Evolutionary conservation across 2,888 invertebrate species (phyloP), one percentile per base, ranked within the genome.

Genomic region (Nomada ferruginata): DNA sequence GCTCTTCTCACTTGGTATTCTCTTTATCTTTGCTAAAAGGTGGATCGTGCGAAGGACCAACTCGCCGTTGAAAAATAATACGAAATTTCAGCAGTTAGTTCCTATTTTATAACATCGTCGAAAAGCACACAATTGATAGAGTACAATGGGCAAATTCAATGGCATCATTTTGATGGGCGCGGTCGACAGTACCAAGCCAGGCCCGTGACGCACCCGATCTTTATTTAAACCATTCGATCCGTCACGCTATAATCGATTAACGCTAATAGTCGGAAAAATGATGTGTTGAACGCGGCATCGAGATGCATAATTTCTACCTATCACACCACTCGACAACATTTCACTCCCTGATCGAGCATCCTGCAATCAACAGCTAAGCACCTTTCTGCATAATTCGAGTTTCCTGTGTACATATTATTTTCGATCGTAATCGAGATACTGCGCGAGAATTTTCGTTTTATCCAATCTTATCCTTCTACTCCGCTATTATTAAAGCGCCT

Each of bases 181-280:
- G 89, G 89, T 89, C 73, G 65, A 70, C 65, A 73, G 69, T 74
- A 52, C 60, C 71, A 65, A 77, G 85, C 87, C 84, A 64, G 79
- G 84, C 83, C 85, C 77, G 71, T 76, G 84, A 84, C 84, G 88
- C 89, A 89, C 88, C 90, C 85, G 87, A 88, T 89, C 89, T 90
- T 89, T 89, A 91, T 91, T 91, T 89, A 90, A 90, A 91, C 90
- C 87, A 89, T 89, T 91, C 88, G 82, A 91, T 90, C 87, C 85
- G 89, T 87, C 89, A 87, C 84, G 89, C 87, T 85, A 85, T 85
- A 89, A 90, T 91, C 91, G 91, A 91, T 89, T 90, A 88, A 78
- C 87, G 81, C 84, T 90, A 90, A 91, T 90, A 87, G 86, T 87
- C 82, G 65, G 78, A 79, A 87, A 89, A 90, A 87, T 86, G 75